A percentile compares a stretch with the other conserved stretches of the same genome.
Conservation (phyloP, 2,797 vertebrate genomes). For the Brotula barbata region DNA sequence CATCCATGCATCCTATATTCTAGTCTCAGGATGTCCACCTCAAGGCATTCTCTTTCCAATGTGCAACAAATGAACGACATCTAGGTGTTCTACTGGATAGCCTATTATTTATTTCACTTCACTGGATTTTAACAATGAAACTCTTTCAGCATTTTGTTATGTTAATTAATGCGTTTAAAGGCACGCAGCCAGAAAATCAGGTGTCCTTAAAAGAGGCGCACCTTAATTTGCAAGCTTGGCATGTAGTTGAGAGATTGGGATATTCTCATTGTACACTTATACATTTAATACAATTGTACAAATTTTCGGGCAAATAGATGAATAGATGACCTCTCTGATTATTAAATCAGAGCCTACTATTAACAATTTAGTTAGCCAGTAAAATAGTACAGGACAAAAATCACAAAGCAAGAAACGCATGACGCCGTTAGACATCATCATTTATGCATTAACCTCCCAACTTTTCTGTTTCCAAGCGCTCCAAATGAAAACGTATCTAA, state of each 20-base stretch:
- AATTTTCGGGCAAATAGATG: no score
- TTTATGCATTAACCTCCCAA: conserved; percentile 11
- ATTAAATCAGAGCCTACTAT: no score
- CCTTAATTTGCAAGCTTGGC: conserved; percentile 44
- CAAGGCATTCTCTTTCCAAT: background rate
- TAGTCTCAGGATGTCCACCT: conserved; percentile 20
- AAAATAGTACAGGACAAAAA: background rate
- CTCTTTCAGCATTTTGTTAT: conserved; percentile 21
- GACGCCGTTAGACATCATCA: background rate
- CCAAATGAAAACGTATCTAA: background rate
- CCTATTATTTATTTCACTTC: conserved; percentile 49
- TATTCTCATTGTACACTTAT: conserved; percentile 19
- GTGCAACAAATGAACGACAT: conserved; percentile 22
- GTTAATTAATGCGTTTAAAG: conserved; percentile 41
- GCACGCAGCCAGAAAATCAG: conserved; percentile 31
- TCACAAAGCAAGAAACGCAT: background rate
- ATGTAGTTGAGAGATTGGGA: conserved; percentile 23
- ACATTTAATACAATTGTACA: no score
- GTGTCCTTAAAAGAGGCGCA: conserved; percentile 37
- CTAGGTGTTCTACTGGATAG: conserved; percentile 18
- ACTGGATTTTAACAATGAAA: conserved; percentile 34
- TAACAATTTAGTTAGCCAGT: no score
- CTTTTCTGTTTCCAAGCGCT: background rate
- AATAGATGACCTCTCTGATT: conserved; percentile 26
- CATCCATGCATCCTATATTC: conserved; percentile 30